phyloP scores from a whole-genome alignment of 2,113 vertebrate genomes.

The Amblyornis subalaris region DNA sequence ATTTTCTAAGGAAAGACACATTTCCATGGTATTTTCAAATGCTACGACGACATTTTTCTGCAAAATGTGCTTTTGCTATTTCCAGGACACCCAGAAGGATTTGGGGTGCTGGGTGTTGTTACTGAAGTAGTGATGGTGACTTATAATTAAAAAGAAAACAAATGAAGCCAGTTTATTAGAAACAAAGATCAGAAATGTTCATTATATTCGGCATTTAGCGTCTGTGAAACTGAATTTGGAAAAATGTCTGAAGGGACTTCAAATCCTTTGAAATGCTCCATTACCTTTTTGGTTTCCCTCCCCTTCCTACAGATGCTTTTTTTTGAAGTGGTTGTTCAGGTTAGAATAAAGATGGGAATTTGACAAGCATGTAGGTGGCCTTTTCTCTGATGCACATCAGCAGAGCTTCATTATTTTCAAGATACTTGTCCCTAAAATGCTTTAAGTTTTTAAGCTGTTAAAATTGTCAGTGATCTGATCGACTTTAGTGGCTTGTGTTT shows the following conservation, averaged over 20 bases:
- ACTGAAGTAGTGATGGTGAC: background rate
- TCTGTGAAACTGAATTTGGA: background rate
- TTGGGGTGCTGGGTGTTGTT: background rate
- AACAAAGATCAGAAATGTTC: background rate
- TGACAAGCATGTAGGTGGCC: background rate
- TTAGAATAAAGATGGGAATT: background rate
- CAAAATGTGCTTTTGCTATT: background rate
- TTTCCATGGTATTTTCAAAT: background rate
- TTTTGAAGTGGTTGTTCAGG: background rate
- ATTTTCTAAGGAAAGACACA: background rate
- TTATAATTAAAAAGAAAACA: background rate
- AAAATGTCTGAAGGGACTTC: background rate
- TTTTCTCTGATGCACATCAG: background rate
- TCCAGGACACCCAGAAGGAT: background rate
- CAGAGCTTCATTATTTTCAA: background rate
- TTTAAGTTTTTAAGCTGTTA: background rate
- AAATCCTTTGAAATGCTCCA: background rate
- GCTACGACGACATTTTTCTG: background rate
- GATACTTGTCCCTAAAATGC: background rate
- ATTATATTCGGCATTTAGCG: background rate
- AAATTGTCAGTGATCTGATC: background rate
- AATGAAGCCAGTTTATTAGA: background rate
- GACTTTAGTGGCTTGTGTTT: background rate
- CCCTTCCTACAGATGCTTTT: background rate
- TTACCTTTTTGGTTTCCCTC: background rate